Conservation (phyloP, 2,797 vertebrate species). For the Luscinia megarhynchos region DNA sequence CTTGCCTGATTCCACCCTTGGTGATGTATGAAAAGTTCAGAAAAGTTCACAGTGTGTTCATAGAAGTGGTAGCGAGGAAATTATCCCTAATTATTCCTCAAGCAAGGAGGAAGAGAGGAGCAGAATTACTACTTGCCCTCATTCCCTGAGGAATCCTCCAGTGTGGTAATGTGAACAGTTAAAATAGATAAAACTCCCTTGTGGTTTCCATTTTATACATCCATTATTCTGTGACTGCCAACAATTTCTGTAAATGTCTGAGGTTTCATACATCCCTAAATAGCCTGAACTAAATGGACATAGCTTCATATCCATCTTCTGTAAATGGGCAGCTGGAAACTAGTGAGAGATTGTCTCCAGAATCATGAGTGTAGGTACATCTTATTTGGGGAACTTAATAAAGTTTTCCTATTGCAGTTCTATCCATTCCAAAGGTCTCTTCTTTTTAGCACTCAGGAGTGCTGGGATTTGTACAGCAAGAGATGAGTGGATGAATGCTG, state of each 20-base stretch:
- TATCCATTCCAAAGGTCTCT: neutral
- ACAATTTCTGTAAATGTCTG: neutral
- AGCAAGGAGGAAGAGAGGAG: neutral
- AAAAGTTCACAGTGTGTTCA: neutral
- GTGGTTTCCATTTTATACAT: neutral
- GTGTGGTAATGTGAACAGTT: accelerated
- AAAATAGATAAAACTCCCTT: neutral
- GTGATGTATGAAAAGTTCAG: neutral
- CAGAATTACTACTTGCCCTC: neutral
- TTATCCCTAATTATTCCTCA: neutral
- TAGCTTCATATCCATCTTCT: neutral
- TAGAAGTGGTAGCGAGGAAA: neutral
- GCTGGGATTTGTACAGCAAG: neutral
- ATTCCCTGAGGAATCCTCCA: neutral
- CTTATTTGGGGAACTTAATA: neutral
- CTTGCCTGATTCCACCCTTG: neutral
- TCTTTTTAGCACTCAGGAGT: neutral
- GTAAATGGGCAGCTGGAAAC: neutral
- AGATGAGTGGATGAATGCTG: neutral
- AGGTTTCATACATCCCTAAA: neutral
- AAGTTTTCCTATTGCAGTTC: neutral
- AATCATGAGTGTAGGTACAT: neutral
- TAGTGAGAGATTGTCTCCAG: neutral
- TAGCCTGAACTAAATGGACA: neutral
- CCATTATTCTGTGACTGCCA: neutral